Percentiles rank a stretch among this genome's conserved stretches.
Evolutionary conservation across 2,888 invertebrate genomes (phyloP).

Genomic region (Ceriagrion tenellum): DNA sequence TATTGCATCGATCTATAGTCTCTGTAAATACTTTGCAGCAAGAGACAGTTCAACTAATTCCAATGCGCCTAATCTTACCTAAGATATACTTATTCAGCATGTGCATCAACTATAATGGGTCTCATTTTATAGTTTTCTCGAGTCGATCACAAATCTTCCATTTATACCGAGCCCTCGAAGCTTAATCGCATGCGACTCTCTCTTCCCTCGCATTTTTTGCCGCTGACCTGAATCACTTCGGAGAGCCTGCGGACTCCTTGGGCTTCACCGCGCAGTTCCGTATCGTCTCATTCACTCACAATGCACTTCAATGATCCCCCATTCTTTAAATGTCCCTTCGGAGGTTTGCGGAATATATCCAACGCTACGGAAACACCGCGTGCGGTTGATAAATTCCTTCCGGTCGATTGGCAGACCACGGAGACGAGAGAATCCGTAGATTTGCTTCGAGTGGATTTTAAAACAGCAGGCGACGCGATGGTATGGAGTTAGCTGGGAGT

Average conservation of each 20-base stretch:
- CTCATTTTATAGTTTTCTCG: too few species aligned
- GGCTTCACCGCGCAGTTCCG: background rate
- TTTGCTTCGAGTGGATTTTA: slow-evolving; percentile 2
- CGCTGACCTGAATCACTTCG: background rate
- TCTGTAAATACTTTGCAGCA: too few species aligned
- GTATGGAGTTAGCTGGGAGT: background rate
- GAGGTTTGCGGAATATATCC: background rate
- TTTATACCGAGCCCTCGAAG: background rate
- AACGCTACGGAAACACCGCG: background rate
- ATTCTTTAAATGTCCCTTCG: background rate
- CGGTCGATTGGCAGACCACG: slow-evolving; percentile 8
- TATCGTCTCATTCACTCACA: background rate
- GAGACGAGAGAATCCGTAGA: background rate
- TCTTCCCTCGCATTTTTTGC: background rate
- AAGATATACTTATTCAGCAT: background rate
- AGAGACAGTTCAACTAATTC: too few species aligned
- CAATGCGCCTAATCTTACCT: background rate
- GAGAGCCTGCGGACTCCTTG: background rate
- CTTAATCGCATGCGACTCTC: background rate
- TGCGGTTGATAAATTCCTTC: slow-evolving; percentile 15
- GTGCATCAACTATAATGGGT: background rate
- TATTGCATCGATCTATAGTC: too few species aligned
- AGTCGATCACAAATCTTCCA: background rate
- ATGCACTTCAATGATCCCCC: background rate
- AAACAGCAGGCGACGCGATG: background rate